phyloP scores from a whole-genome alignment of 2,113 vertebrate species.

The Heterotilapia buettikoferi region DNA sequence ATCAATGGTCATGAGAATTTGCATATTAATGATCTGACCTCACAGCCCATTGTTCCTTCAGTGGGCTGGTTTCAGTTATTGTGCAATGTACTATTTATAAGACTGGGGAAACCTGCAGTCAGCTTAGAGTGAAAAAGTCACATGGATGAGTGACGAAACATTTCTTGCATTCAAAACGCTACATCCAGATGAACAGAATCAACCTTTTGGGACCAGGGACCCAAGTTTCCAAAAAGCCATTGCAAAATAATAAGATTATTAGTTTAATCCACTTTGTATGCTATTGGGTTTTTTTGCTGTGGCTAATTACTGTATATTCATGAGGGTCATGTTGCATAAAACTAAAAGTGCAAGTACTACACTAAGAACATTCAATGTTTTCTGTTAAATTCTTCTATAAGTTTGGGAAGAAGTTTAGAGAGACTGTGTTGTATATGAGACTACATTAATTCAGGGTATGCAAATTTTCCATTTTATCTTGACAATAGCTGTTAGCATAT shows the following conservation, averaged over 20 bases:
- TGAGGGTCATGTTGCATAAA: neutral
- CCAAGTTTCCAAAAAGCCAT: neutral
- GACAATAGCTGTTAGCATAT: neutral
- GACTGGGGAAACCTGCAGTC: neutral
- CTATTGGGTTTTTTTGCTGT: neutral
- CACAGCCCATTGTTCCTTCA: neutral
- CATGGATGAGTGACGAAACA: fast-evolving
- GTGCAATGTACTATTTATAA: neutral
- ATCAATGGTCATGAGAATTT: neutral
- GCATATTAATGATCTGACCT: neutral
- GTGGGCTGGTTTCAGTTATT: neutral
- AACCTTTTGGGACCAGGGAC: neutral
- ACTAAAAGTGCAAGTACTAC: neutral
- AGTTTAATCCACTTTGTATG: neutral
- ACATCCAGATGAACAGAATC: neutral
- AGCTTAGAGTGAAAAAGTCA: neutral
- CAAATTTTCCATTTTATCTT: neutral
- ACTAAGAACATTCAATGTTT: neutral
- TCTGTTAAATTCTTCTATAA: neutral
- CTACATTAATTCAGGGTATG: neutral
- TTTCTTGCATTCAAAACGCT: neutral
- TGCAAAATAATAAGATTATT: neutral
- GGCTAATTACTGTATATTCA: neutral
- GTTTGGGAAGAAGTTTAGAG: neutral
- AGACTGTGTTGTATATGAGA: neutral